Evolutionary conservation across 37 sponge, comb jelly and placozoan genomes (phyloP), one percentile per base, ranked within the genome.

Genomic region (Halichondria panicea): DNA sequence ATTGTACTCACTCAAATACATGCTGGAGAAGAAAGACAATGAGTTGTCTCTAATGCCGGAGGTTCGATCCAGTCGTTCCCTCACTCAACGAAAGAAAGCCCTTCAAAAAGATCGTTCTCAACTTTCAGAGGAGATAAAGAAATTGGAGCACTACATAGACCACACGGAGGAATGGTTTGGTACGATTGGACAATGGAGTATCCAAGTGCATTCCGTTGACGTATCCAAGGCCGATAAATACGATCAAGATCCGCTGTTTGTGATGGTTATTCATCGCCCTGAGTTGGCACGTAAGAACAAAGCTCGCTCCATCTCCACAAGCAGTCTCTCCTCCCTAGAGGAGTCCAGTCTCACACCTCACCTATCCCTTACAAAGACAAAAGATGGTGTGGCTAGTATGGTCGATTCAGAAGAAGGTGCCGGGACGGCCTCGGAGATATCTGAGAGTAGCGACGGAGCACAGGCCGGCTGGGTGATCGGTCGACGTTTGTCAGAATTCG

Each of bases 391-490:
- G 25, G 71, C 11, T 5, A 70, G 71, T 32, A 70, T 45, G 1
- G 71, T 32, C 27, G 52, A 45, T 25, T 70, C 54, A 27, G 71
- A 70, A 44, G 71, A 70, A 22, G 43, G 28, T 48, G 18, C 21
- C 0, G 25, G 27, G 3, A 35, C 44, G 24, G 9, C 34, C 33
- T 63, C 63, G 19, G 52, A 48, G 15, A 24, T 22, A 22, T 68
- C 69, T 44, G 75, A 75, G 12, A 22, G 28, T 0, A 15, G 27
- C 7, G 74, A 73, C 27, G 61, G 43, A 36, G 24, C 63, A 28
- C 43, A 61, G 38, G 76, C 74, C 15, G 95, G 96, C 8, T 95
- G 96, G 96, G 93, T 89, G 3, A 61, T 95, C 0, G 69, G 76
- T 30, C 50, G 93, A 34, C 71, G 53, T 8, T 68, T 93, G 42